phyloP scores from a whole-genome alignment of 2,113 vertebrate genomes.

The Catagonus wagneri region DNA sequence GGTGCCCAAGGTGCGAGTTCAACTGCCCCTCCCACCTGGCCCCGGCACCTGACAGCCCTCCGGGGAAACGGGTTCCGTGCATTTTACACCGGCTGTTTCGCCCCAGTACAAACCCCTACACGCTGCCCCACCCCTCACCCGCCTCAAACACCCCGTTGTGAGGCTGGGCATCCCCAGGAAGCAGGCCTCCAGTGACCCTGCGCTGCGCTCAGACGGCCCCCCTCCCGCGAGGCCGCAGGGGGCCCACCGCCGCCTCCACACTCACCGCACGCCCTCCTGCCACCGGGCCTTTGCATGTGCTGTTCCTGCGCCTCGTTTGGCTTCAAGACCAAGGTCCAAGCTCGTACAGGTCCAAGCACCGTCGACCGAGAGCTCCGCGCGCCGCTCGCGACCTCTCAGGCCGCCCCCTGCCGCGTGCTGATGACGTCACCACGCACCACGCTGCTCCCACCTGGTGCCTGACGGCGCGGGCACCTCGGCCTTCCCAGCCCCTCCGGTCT shows the following conservation, averaged over 20 bases:
- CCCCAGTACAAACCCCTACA: too few relatives aligned
- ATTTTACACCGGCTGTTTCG: background rate
- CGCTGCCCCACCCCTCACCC: rapidly evolving
- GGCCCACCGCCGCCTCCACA: background rate
- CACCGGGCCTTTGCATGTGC: background rate
- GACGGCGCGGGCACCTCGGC: too few relatives aligned
- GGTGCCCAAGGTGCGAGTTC: background rate
- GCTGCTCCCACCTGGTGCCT: too few relatives aligned
- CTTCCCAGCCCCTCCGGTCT: background rate
- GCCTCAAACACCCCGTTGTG: rapidly evolving
- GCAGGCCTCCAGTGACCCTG: rapidly evolving
- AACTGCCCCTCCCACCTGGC: background rate
- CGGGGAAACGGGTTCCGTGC: background rate
- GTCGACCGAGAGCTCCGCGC: rapidly evolving
- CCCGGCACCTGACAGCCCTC: too few relatives aligned
- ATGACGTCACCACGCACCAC: background rate
- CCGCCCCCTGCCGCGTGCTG: background rate
- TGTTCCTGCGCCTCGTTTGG: rapidly evolving
- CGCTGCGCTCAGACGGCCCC: background rate
- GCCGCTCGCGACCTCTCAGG: rapidly evolving
- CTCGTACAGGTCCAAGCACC: rapidly evolving
- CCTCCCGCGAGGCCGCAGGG: rapidly evolving
- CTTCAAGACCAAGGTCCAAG: too few relatives aligned
- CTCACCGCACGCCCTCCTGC: background rate
- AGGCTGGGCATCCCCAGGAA: too few relatives aligned